A percentile compares a stretch with the other conserved stretches of the same genome.
Evolutionary conservation across 2,113 vertebrate genomes (phyloP).

Genomic region (Platichthys flesus): DNA sequence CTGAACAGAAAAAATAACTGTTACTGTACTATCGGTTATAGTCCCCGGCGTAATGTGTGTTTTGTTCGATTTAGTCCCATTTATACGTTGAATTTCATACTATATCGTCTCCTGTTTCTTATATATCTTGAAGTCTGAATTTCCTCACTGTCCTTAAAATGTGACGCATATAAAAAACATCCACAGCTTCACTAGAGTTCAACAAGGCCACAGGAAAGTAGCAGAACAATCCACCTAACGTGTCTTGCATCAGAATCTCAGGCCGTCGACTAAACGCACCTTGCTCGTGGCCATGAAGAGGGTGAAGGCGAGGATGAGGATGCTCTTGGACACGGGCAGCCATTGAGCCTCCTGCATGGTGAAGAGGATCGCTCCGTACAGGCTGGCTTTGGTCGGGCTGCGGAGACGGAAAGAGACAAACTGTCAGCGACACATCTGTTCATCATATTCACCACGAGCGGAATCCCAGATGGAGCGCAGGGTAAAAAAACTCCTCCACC

Average conservation of each 20-base stretch:
- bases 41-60: too few species aligned
- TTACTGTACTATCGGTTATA: too few species aligned
- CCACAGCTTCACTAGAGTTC: too few species aligned
- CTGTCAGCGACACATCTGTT: background rate
- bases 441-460: too few species aligned
- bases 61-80: too few species aligned
- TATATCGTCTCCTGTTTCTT: too few species aligned
- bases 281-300: slow-evolving; percentile 96
- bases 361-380: slow-evolving; percentile 95
- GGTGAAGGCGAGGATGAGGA: slow-evolving; percentile 93
- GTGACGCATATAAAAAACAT: too few species aligned
- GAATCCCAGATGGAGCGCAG: background rate
- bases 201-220: too few species aligned
- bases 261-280: slow-evolving; percentile 69
- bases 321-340: slow-evolving; percentile 92
- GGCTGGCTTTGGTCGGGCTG: slow-evolving; percentile 97
- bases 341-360: slow-evolving; percentile 92
- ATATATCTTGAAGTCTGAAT: too few species aligned
- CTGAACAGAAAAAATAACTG: too few species aligned
- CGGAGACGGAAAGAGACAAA: slow-evolving; percentile 10
- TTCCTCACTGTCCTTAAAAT: too few species aligned
- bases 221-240: background rate
- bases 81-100: too few species aligned
- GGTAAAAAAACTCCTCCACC: background rate
- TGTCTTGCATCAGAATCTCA: background rate